A percentile compares a stretch with the other conserved stretches of the same genome.
phyloP scores from a whole-genome alignment of 2,113 vertebrate genomes.

The Dasyornis broadbenti region DNA sequence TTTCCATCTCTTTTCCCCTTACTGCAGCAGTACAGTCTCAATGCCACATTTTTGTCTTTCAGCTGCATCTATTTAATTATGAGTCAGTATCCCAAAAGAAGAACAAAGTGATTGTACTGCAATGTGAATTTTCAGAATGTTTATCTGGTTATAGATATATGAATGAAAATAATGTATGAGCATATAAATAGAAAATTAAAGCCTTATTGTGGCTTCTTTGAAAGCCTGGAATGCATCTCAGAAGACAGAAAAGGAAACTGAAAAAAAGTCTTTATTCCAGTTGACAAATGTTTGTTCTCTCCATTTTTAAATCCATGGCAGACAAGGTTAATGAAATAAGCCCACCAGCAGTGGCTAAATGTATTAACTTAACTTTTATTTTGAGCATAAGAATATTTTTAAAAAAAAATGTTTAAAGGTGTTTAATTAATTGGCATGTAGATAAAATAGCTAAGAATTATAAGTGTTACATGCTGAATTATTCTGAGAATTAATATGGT shows the following conservation, averaged over 20 bases:
- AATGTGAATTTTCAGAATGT: slow-evolving; percentile 37
- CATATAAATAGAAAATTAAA: slow-evolving; percentile 58
- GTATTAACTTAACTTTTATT: slow-evolving; percentile 40
- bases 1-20: background rate
- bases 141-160: slow-evolving; percentile 60
- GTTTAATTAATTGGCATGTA: slow-evolving; percentile 45
- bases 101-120: slow-evolving; percentile 55
- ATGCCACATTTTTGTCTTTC: background rate
- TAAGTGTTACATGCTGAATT: background rate
- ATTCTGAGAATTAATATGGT: background rate
- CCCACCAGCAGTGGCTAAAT: background rate
- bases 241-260: background rate
- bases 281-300: slow-evolving; percentile 57
- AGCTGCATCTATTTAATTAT: slow-evolving; percentile 42
- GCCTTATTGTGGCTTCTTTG: slow-evolving; percentile 60
- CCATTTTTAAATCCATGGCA: slow-evolving; percentile 7
- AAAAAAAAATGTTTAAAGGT: background rate
- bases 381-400: background rate
- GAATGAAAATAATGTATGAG: slow-evolving; percentile 46
- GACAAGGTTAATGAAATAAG: slow-evolving; percentile 41
- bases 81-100: slow-evolving; percentile 41
- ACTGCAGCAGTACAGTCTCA: background rate
- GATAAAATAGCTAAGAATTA: slow-evolving; percentile 23
- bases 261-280: slow-evolving; percentile 38
- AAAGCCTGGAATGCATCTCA: slow-evolving; percentile 58